These are phyloP conservation scores for Embidobia sp. DNA, from an alignment of 2,888 invertebrate species.

Conservation along the genomic window DNA sequence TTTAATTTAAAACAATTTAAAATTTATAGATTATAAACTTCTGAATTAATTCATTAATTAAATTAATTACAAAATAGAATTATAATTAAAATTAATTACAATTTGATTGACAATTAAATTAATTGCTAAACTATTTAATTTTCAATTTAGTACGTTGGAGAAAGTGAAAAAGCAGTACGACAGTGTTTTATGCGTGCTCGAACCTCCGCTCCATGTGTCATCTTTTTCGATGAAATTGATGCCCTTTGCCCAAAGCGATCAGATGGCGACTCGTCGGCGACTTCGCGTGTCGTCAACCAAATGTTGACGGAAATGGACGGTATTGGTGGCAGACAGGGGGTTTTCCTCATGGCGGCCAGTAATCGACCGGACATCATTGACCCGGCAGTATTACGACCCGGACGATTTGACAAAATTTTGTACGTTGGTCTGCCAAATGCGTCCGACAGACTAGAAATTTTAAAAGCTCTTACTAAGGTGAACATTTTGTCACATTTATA, in stretches of 20 bases:
- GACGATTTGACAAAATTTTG: slow-evolving; percentile 93
- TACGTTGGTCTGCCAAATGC: slow-evolving; percentile 94
- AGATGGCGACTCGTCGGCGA: slow-evolving; percentile 88
- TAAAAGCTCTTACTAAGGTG: slow-evolving; percentile 94
- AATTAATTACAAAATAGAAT: no score
- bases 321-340: slow-evolving; percentile 93
- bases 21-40: no score
- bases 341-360: slow-evolving; percentile 97
- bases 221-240: slow-evolving; percentile 99
- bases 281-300: slow-evolving; percentile 96
- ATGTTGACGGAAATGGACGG: slow-evolving; percentile 99
- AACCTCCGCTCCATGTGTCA: slow-evolving; percentile 98
- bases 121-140: slow-evolving; percentile 34
- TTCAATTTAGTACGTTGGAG: slow-evolving; percentile 94
- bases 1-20: no score
- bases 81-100: no score
- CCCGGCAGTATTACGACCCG: slow-evolving; percentile 95
- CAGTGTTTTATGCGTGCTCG: slow-evolving; percentile 96
- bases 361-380: slow-evolving; percentile 99
- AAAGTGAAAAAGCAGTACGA: slow-evolving; percentile 98
- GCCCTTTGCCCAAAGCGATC: slow-evolving; percentile 95
- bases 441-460: slow-evolving; percentile 92
- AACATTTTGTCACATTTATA: no score
- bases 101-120: no score
- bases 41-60: no score